Evolutionary conservation across 1,140 invertebrate species (phyloP).

Genomic region (Homarus americanus): DNA sequence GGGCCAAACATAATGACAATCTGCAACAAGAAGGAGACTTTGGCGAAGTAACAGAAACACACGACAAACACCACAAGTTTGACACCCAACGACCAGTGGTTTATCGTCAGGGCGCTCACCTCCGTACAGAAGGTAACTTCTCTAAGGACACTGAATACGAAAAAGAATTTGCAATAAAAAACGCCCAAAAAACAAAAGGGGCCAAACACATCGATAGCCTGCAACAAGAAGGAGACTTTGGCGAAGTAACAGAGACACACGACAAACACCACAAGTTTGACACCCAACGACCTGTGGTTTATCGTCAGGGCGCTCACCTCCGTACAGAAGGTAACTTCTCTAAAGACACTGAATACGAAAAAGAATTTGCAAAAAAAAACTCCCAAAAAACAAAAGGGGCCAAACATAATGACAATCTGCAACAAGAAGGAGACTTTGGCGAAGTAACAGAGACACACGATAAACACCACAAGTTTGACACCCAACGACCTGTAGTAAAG

Average conservation of each 20-base stretch:
- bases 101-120: conserved; percentile 18
- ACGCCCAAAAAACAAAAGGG: neutral
- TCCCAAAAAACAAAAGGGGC: neutral
- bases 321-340: conserved; percentile 25
- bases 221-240: conserved; percentile 34
- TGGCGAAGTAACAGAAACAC: conserved; percentile 39
- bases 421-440: conserved; percentile 17
- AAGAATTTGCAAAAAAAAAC: conserved; percentile 8
- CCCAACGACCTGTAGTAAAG: conserved; percentile 16
- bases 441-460: conserved; percentile 12
- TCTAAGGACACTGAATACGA: conserved; percentile 39
- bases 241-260: conserved; percentile 34
- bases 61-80: conserved; percentile 12
- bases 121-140: conserved; percentile 31
- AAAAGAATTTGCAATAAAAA: neutral
- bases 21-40: conserved; percentile 36
- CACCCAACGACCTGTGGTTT: neutral
- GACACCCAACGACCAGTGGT: neutral
- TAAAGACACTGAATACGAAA: conserved; percentile 34
- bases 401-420: conserved; percentile 21
- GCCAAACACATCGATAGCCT: neutral
- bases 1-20: neutral
- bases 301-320: conserved; percentile 21
- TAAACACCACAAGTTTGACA: neutral
- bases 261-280: conserved; percentile 14